Evolutionary conservation across 2,797 vertebrate genomes (phyloP).

Genomic region (Thripadectes ignobilis): DNA sequence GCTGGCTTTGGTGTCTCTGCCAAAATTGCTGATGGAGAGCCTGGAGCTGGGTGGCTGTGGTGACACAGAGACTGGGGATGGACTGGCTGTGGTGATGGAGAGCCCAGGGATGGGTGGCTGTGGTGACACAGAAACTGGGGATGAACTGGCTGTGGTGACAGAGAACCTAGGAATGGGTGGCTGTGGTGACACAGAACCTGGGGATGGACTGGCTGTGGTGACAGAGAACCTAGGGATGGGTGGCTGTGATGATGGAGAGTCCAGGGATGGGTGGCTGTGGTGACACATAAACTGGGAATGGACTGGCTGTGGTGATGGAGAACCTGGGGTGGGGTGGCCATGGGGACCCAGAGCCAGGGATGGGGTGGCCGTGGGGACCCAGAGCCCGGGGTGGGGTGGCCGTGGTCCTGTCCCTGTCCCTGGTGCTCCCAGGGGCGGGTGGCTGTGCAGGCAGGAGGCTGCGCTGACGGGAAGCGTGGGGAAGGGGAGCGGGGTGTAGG

Average conservation of each 20-base stretch:
- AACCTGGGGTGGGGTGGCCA: no score
- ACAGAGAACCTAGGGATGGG: no score
- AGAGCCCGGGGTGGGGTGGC: neutral
- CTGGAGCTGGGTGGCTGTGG: neutral
- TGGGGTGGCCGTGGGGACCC: no score
- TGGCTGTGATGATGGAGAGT: no score
- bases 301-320: no score
- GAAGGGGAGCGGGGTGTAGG: constrained; percentile 50
- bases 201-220: no score
- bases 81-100: neutral
- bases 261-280: no score
- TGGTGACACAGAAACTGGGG: neutral
- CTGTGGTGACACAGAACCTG: neutral
- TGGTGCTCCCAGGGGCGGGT: neutral
- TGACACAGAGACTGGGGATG: neutral
- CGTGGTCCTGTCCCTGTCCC: neutral
- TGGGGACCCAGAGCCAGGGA: no score
- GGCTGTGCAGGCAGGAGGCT: neutral
- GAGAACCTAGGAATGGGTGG: no score
- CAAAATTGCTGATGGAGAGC: rapidly evolving
- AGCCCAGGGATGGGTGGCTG: no score
- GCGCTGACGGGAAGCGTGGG: neutral
- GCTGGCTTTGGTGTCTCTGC: neutral
- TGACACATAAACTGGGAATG: no score
- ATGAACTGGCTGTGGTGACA: no score